Conservation (phyloP, 2,888 invertebrate species). For the Acleris laterana region DNA sequence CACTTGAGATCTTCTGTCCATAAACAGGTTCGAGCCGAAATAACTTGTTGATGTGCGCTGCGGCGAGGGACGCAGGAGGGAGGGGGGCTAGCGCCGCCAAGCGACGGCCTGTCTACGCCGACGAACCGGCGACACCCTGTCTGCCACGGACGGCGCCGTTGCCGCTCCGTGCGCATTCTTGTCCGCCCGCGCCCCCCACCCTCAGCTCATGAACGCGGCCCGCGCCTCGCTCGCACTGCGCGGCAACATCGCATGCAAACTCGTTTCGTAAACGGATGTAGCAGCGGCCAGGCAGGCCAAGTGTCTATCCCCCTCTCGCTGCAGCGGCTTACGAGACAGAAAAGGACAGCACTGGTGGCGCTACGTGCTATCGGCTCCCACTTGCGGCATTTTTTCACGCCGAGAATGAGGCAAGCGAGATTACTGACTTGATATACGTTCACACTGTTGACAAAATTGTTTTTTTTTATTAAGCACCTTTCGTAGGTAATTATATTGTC, state of each 20-base stretch:
- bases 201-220: slow-evolving; percentile 71
- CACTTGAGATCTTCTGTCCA: slow-evolving; percentile 68
- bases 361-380: slow-evolving; percentile 85
- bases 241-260: slow-evolving; percentile 87
- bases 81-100: slow-evolving; percentile 80
- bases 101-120: slow-evolving; percentile 92
- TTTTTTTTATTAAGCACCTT: too few relatives aligned
- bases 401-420: slow-evolving; percentile 88
- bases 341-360: slow-evolving; percentile 77
- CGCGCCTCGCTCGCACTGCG: slow-evolving; percentile 73
- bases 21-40: slow-evolving; percentile 68
- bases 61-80: slow-evolving; percentile 55
- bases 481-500: too few relatives aligned
- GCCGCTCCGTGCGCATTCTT: slow-evolving; percentile 84
- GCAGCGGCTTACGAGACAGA: slow-evolving; percentile 48
- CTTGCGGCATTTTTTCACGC: slow-evolving; percentile 87
- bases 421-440: slow-evolving; percentile 78
- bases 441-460: slow-evolving; percentile 57
- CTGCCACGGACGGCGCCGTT: slow-evolving; percentile 92
- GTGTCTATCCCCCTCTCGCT: slow-evolving; percentile 60
- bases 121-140: slow-evolving; percentile 96
- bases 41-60: slow-evolving; percentile 83
- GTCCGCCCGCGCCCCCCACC: slow-evolving; percentile 75
- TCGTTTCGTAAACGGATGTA: slow-evolving; percentile 90
- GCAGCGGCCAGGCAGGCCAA: slow-evolving; percentile 81